Evolutionary conservation across 1,140 invertebrate species (phyloP), one percentile per base, ranked within the genome.

Genomic region (Trissolcus basalis): DNA sequence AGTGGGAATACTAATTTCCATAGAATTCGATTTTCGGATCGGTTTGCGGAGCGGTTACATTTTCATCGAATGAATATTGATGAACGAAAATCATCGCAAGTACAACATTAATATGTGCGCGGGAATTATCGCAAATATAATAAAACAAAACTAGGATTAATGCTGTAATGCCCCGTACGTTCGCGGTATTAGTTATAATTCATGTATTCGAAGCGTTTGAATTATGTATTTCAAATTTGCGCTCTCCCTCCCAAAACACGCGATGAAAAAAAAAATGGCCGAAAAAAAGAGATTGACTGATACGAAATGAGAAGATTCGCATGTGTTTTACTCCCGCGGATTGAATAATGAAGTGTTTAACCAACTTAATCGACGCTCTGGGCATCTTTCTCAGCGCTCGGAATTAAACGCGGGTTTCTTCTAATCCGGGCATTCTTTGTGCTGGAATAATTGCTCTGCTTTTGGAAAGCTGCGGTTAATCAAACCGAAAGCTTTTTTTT

Each of bases 31-130:
- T 70, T 76, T 27, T 60, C 55, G 49, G 65, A 76, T 76, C 65
- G 48, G 59, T 61, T 41, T 48, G 44, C 19, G 19, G 19, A 33
- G 14, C 33, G 51, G 41, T 60, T 36, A 19, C 53, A 65, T 76
- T 70, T 58, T 69, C 65, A 55, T 76, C 64, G 59, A 54, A 69
- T 76, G 72, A 76, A 76, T 76, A 64, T 70, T 67, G 61, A 67
- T 71, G 59, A 60, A 70, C 48, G 67, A 55, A 61, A 71, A 71
- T 64, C 35, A 15, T 58, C n/a, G 39, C 19, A n/a, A n/a, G n/a
- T n/a, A n/a, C n/a, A 6, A 6, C 19, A 27, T 27, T 27, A 27
- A 27, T 27, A 27, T 27, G 50, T 44, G 19, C 47, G 19, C 33
- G 10, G 8, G 7, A 10, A 47, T 36, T 50, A 56, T 48, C 13